A percentile compares a stretch with the other conserved stretches of the same genome.
Conservation (phyloP, 92 coral and sea anemone genomes). For the Epizoanthus fatuus region DNA sequence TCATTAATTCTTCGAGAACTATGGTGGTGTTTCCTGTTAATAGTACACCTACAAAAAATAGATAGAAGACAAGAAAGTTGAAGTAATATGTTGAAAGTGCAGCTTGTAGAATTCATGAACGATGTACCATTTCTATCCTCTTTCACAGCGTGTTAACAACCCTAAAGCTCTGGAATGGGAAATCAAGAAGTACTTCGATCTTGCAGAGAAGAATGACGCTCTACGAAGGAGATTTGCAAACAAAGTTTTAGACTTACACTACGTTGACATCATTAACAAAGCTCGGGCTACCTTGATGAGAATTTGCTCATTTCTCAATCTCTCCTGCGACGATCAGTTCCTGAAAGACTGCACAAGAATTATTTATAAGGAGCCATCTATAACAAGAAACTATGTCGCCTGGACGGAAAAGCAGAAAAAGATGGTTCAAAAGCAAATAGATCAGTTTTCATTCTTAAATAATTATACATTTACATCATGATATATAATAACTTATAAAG, state of each 20-base stretch:
- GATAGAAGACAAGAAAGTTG: no score
- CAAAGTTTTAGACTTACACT: slow-evolving; percentile 78
- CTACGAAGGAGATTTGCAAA: slow-evolving; percentile 59
- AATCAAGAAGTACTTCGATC: slow-evolving; percentile 60
- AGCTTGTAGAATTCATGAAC: no score
- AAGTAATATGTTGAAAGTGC: no score
- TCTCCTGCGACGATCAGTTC: slow-evolving; percentile 78
- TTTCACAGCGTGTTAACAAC: slow-evolving; percentile 71
- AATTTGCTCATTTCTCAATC: slow-evolving; percentile 82
- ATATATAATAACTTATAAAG: background rate
- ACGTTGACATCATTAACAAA: slow-evolving; percentile 69
- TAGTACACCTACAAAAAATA: no score
- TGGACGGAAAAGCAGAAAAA: slow-evolving; percentile 79
- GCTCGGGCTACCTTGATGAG: slow-evolving; percentile 66
- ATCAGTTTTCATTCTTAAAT: slow-evolving; percentile 70
- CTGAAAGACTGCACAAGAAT: slow-evolving; percentile 82
- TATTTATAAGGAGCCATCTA: slow-evolving; percentile 76
- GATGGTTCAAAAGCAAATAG: slow-evolving; percentile 51
- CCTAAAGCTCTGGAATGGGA: slow-evolving; percentile 58
- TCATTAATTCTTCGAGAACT: no score
- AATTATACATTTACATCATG: slow-evolving; percentile 70
- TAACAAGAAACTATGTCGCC: slow-evolving; percentile 75
- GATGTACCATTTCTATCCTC: background rate
- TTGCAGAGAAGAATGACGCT: slow-evolving; percentile 64
- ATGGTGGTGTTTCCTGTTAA: no score